Evolutionary conservation across 2,888 invertebrate species (phyloP), one percentile per base, ranked within the genome.

Genomic region (Drosophila lutescens): DNA sequence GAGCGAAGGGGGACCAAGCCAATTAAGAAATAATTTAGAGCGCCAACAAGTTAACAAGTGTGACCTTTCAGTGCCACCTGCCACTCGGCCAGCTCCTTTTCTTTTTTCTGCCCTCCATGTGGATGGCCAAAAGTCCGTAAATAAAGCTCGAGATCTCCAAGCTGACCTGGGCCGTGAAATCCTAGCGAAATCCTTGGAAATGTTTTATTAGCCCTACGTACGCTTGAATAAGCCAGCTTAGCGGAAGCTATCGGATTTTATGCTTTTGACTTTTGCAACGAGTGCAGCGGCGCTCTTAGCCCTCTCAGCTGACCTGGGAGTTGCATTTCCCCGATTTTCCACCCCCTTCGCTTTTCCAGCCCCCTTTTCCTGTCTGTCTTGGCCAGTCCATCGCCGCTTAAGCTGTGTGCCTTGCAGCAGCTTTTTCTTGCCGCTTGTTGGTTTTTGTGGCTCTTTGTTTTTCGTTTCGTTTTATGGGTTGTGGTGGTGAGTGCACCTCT

Each of bases 221-320:
- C 86, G 89, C 89, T 78, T 78, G 87, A 88, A 85, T 88, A 88
- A 88, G 84, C 89, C 76, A 85, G 89, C 88, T 88, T 88, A 89
- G 89, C 87, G 89, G 85, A 89, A 88, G 87, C 89, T 88, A 89
- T 86, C 81, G 88, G 88, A 88, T 86, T 88, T 88, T 88, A 89
- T 88, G 89, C 85, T 89, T 78, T 75, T 84, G 89, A 86, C 89
- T 89, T 88, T 80, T 86, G 77, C 76, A 88, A 70, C 74, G 65
- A 50, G 60, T 55, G 68, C 54, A 46, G 15, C 32, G 15, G 67
- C 53, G 32, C 38, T 56, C 56, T 36, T 53, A 15, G 54, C 59
- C 72, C 55, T 59, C 59, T 55, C 41, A 58, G 65, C 59, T 69
- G 55, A 74, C 36, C 41, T 43, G 71, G 59, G 58, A 70, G 74